phyloP scores from a whole-genome alignment of 2,113 vertebrate genomes.

The Herpailurus yagouaroundi region DNA sequence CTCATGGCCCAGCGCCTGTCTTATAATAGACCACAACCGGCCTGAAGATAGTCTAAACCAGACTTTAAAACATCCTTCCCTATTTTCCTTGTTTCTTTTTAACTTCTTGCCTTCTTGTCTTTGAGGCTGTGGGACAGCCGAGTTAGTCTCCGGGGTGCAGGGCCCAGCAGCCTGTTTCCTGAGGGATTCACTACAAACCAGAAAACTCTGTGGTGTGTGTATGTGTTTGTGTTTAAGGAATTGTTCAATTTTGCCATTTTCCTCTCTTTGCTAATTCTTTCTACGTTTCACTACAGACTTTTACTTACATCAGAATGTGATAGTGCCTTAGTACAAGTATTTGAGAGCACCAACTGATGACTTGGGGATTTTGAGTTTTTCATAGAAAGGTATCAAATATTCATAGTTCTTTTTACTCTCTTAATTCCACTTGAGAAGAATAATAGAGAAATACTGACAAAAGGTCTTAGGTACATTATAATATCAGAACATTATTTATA shows the following conservation, averaged over 20 bases:
- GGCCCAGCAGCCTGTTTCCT: neutral
- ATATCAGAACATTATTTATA: neutral
- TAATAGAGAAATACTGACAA: neutral
- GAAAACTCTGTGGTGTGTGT: neutral
- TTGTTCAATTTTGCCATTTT: neutral
- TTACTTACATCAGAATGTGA: no score
- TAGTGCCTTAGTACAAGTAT: no score
- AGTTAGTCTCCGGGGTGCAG: neutral
- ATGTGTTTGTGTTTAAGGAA: neutral
- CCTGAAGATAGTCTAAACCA: neutral
- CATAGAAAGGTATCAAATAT: neutral
- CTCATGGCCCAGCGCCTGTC: neutral
- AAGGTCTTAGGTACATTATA: neutral
- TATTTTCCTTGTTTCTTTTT: neutral
- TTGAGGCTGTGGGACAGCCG: neutral
- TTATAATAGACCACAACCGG: fast-evolving
- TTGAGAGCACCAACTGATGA: neutral
- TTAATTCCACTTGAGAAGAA: slow-evolving; percentile 6
- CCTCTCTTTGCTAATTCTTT: neutral
- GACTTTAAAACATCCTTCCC: neutral
- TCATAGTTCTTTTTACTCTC: neutral
- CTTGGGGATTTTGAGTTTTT: slow-evolving; percentile 23
- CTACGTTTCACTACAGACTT: neutral
- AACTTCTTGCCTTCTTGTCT: neutral
- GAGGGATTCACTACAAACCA: neutral